A percentile compares a stretch with the other conserved stretches of the same genome.
These are phyloP conservation scores for Drosophila melanogaster DNA, from an alignment of 1,140 invertebrate genomes.

Conservation along the genomic window DNA sequence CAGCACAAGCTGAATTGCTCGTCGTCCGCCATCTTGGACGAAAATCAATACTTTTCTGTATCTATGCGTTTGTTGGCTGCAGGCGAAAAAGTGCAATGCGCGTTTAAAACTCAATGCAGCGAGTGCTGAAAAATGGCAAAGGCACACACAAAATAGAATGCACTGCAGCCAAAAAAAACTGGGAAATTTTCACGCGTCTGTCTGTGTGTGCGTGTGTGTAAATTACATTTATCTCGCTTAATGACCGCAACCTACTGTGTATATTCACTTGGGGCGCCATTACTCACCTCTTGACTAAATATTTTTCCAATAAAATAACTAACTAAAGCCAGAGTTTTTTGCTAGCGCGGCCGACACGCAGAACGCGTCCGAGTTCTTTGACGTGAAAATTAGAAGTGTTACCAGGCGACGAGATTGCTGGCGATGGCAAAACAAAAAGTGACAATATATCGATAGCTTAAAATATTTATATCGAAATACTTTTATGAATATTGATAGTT, in stretches of 20 bases:
- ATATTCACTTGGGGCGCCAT: neutral
- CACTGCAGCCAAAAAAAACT: constrained; percentile 54
- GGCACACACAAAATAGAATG: constrained; percentile 31
- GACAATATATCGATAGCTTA: too few relatives aligned
- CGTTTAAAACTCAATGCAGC: constrained; percentile 18
- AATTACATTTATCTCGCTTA: neutral
- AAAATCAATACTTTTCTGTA: constrained; percentile 82
- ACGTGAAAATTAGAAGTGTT: constrained; percentile 39
- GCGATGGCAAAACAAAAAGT: neutral
- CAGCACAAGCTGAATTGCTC: constrained; percentile 91
- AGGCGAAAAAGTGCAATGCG: constrained; percentile 27
- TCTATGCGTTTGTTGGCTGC: constrained; percentile 54
- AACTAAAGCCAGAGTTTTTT: constrained; percentile 14
- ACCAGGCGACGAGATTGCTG: neutral
- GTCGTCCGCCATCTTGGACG: constrained; percentile 88
- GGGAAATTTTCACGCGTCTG: constrained; percentile 71
- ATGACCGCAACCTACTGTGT: neutral
- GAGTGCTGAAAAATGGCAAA: constrained; percentile 40
- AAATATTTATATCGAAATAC: too few relatives aligned
- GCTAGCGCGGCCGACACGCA: constrained; percentile 29
- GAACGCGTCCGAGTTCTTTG: constrained; percentile 49
- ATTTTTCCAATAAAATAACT: constrained; percentile 44
- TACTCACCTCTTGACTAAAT: constrained; percentile 49
- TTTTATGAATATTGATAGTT: too few relatives aligned
- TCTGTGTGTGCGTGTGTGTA: constrained; percentile 1